Evolutionary conservation across 2,113 vertebrate genomes (phyloP).

Genomic region (Egretta garzetta): DNA sequence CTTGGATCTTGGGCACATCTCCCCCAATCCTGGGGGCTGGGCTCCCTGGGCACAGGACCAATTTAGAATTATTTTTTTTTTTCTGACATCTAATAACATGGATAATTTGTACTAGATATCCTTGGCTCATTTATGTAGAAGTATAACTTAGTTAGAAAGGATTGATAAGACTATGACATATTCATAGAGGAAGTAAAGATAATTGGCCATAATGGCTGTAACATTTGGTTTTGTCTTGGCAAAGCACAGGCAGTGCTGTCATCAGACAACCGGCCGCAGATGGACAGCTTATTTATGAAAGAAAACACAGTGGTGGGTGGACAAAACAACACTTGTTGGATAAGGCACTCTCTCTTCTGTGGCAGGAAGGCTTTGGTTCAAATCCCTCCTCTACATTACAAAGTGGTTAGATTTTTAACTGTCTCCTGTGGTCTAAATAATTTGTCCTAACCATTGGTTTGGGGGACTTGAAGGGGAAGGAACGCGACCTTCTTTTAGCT

Average conservation of each 20-base stretch:
- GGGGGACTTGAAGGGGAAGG: rapidly evolving
- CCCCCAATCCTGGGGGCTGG: rapidly evolving
- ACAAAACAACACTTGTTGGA: not conserved
- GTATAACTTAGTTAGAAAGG: not conserved
- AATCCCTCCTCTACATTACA: not conserved
- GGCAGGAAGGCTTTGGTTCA: not conserved
- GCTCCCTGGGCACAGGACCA: not conserved
- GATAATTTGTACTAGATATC: not conserved
- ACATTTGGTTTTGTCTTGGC: not conserved
- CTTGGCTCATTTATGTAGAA: not conserved
- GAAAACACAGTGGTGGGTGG: not conserved
- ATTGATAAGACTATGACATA: not conserved
- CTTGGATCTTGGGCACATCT: not conserved
- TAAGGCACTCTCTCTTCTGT: not conserved
- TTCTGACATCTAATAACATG: not conserved
- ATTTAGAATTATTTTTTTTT: not conserved
- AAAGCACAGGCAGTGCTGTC: not conserved
- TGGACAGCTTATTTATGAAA: not conserved
- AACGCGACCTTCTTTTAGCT: not conserved
- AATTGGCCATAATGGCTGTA: not conserved
- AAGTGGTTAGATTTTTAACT: not conserved
- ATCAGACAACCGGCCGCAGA: not conserved
- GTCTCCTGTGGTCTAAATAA: rapidly evolving
- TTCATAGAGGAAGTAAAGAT: not conserved
- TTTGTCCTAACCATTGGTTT: not conserved